Evolutionary conservation across 1,140 invertebrate species (phyloP), one percentile per base, ranked within the genome.

Genomic region (Achroia grisella): DNA sequence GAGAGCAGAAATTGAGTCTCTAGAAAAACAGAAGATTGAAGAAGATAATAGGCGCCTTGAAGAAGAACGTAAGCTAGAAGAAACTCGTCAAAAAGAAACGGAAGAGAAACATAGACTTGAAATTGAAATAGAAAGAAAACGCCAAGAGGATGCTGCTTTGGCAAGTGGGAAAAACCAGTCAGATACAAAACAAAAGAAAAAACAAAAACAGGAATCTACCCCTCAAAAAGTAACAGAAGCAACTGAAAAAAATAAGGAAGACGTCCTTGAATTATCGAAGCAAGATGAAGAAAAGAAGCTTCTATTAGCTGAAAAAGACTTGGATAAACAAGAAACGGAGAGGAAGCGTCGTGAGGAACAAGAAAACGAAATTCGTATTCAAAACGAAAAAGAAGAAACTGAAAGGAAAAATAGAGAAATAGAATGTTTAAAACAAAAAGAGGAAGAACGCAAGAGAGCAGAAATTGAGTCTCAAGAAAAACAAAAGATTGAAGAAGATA

Each of bases 371-470:
- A 36, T 29, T 6, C 9, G 51, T 32, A 11, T 48, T 10, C 35
- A 53, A 5, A 31, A 44, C 45, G 51, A 64, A 44, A 45, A 56
- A 36, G 48, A 62, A 49, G 60, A 60, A 36, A 60, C 45, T 39
- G 37, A 48, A 30, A 53, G 50, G 48, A 53, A 33, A 35, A 2
- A 35, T 13, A 14, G 14, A 47, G 10, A 39, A 42, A 50, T 37
- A 14, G 0, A 14, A 23, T 6, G 17, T 23, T 23, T 23, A 40
- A 42, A 37, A 39, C 46, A 60, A 36, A 62, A 54, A 46, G 45
- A 40, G 32, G 11, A 50, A 48, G 52, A 46, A 48, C 33, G 12
- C 28, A 43, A 40, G 44, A 44, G 62, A 34, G 56, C 50, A 52
- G 57, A 62, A 31, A 52, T 50, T 46, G 60, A 56, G 28, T 56